Evolutionary conservation across 2,888 invertebrate species (phyloP), one percentile per base, ranked within the genome.

Genomic region (Agrochola circellaris): DNA sequence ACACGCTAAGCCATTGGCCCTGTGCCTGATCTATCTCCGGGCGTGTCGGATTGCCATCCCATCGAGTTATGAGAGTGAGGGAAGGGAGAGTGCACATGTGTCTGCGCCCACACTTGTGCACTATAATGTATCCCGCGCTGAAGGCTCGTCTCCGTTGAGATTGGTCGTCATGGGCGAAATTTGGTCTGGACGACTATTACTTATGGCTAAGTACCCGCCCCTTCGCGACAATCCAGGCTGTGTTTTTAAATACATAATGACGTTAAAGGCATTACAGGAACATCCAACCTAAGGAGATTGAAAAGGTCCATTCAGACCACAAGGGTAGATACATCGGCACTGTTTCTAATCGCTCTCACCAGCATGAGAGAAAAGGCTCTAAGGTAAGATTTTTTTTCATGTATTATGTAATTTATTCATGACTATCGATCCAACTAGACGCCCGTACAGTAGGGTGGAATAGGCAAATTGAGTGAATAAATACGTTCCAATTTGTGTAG

Each of bases 281-380:
- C 66, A 83, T 89, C 0, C 91, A 91, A 3, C 42, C 79, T 0
- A 61, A 77, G 1, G 89, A 88, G 0, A n/a, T 73, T 1, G 93
- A 94, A 23, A 93, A 89, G 71, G 94, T 90, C 45, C 87, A 90
- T 0, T 86, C 92, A 0, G 95, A 96, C 58, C 77, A 87, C n/a
- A 95, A 94, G 60, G 96, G 95, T 0, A 85, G 95, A 3, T 95
- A 88, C 71, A 68, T 94, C 1, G 91, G 94, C 42, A 93, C 87
- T 8, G 86, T 87, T 6, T 64, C 86, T 0, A 75, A 69, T 8
- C 75, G 73, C 9, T 34, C 74, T 9, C 61, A 75, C 1, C 64
- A 64, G 0, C 38, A 73, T 20, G 75, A 84, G n/a, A 42, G 45
- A 20, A 54, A 73, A 42, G 54, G 67, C 7, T 56, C 79, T 7